Base-by-base conservation (phyloP, 2,888 invertebrate genomes). In the Agrotis segetum region DNA sequence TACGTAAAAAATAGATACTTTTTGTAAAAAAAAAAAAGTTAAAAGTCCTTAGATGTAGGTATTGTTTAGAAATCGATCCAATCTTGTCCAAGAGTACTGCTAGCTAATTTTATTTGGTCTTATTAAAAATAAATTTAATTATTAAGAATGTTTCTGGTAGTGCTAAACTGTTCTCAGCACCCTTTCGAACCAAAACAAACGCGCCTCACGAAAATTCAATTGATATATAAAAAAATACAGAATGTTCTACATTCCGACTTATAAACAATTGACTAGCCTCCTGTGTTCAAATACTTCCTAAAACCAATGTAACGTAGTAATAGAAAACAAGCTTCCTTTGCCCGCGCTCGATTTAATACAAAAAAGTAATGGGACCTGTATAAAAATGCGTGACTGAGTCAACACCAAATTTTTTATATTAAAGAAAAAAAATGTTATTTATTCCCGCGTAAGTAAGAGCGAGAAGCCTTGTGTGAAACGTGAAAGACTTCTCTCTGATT, bases 351-450 rank as follows among this genome's bases (percentile, higher is more conserved):
- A 88, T 81, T 82, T 70, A 60, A 73, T 81, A 80, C 75, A 83
- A 81, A 64, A 52, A 71, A 79, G 88, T 89, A 89, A 92, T 91
- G 93, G 93, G 93, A 93, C 93, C 93, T 92, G 92, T 92, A 90
- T 89, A 87, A 79, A 85, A 90, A 89, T 90, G 90, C 91, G 89
- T 91, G 93, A 94, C 93, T 93, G 93, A 93, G 89, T 88, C 88
- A 92, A 94, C 93, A 94, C 94, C 94, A 94, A 94, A 92, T 92
- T 92, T 78, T 88, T 90, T 88, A 90, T 91, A 89, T 86, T 83
- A 84, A 84, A 56, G n/a, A 86, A 64, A 56, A 61, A 63, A 69
- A 76, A 68, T 73, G 71, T 79, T 81, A 82, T 81, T 80, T 81
- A 85, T 81, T 83, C 77, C 82, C 75, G 79, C 64, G 69, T 85